Percentiles rank a stretch among this genome's conserved stretches.
phyloP scores from a whole-genome alignment of 2,113 vertebrate species.

The Donacobius atricapilla region DNA sequence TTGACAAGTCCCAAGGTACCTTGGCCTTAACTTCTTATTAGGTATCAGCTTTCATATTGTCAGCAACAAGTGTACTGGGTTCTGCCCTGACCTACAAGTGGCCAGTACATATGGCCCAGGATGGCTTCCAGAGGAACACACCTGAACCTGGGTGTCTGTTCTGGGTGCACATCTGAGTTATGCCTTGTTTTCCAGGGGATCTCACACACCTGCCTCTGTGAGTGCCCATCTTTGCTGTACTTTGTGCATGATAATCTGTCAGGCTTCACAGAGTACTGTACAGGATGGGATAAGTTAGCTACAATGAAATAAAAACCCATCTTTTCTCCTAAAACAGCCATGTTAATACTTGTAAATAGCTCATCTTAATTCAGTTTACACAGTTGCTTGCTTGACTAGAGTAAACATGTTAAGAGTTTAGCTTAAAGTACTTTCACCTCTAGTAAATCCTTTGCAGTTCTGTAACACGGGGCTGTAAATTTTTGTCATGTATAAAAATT shows the following conservation, averaged over 20 bases:
- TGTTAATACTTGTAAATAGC: neutral
- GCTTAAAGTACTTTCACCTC: neutral
- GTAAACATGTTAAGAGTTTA: neutral
- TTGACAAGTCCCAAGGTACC: neutral
- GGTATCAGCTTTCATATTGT: neutral
- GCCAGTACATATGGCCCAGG: accelerated
- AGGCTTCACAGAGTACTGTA: neutral
- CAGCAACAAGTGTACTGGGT: neutral
- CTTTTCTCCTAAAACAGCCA: neutral
- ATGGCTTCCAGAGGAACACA: neutral
- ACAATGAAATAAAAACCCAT: neutral
- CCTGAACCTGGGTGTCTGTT: neutral
- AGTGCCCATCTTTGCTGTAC: neutral
- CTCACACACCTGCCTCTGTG: neutral
- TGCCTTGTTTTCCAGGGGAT: neutral
- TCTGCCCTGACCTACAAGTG: neutral
- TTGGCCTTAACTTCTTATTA: neutral
- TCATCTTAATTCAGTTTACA: neutral
- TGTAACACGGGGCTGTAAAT: neutral
- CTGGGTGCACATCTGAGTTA: neutral
- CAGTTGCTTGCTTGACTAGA: neutral
- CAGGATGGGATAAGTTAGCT: neutral
- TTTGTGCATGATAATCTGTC: neutral
- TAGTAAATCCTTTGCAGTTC: neutral
- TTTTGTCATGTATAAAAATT: neutral